Evolutionary conservation across 2,797 vertebrate species (phyloP), one percentile per base, ranked within the genome.

Genomic region (Sparus aurata): DNA sequence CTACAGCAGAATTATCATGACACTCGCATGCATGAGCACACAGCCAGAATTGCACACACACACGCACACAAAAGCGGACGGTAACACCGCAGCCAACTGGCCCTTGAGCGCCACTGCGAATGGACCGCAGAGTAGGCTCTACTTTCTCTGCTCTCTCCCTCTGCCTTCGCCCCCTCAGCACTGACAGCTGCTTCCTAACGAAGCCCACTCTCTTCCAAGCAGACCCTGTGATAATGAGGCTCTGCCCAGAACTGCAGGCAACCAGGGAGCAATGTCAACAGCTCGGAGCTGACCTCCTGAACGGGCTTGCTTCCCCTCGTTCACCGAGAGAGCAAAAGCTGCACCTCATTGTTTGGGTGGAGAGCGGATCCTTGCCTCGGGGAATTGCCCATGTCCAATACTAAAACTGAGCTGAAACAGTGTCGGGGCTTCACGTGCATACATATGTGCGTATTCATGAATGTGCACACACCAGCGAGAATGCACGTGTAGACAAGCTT

Each of bases 171-270:
- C 93, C 91, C 91, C 91, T 93, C 87, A 90, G 87, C 92, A 90
- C 89, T 94, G 94, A 94, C 94, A 95, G 93, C 93, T 94, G 94
- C 92, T 94, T 91, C 91, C 92, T 94, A 95, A 95, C 91, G 92
- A 95, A 94, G 90, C 93, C 92, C 89, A 87, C 91, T 94, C 90
- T 91, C 86, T 90, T 90, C 91, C 92, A 92, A 91, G 91, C 90
- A 91, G 93, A 91, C 91, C 91, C 88, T 86, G 93, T 94, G 92
- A 93, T 94, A 94, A 95, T 94, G 94, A 95, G 93, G 92, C 85
- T 90, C 93, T 93, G 90, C 91, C 90, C 91, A 93, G 93, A 91
- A 90, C 91, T 90, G 88, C 90, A 84, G 90, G 93, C 93, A 94
- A 92, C 93, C 89, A 85, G 94, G 93, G 93, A 93, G 91, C 90